phyloP scores from a whole-genome alignment of 1,140 invertebrate genomes.

The Melitaea cinxia region DNA sequence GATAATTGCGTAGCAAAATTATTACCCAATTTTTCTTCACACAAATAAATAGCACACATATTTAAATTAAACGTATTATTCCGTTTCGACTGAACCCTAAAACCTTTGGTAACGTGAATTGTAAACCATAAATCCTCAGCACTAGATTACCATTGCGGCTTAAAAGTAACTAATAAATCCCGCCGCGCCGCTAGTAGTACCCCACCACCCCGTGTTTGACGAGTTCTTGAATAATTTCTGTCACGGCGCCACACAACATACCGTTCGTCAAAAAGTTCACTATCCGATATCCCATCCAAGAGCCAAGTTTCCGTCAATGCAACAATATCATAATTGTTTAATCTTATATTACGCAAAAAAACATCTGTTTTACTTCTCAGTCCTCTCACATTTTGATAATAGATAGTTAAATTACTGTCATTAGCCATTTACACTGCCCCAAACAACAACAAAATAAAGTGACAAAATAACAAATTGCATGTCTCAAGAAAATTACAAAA shows the following conservation, averaged over 20 bases:
- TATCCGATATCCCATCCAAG: background rate
- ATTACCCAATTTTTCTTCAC: background rate
- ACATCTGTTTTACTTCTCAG: conserved; percentile 13
- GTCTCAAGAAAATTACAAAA: too few relatives aligned
- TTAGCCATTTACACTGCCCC: too few relatives aligned
- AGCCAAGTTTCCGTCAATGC: conserved; percentile 20
- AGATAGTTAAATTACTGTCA: conserved; percentile 12
- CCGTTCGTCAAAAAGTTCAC: background rate
- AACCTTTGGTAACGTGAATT: background rate
- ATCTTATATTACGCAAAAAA: conserved; percentile 5
- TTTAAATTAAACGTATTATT: too few relatives aligned
- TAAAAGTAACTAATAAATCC: background rate
- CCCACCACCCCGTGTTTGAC: background rate
- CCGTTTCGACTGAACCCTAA: too few relatives aligned
- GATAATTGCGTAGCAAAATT: background rate
- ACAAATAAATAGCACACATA: background rate
- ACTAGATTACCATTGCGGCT: background rate
- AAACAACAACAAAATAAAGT: background rate
- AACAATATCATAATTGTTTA: conserved; percentile 15
- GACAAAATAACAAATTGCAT: background rate
- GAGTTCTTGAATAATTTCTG: background rate
- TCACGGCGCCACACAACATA: background rate
- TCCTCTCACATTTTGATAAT: conserved; percentile 20
- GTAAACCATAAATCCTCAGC: background rate
- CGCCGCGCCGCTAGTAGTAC: background rate